Evolutionary conservation across 2,113 vertebrate genomes (phyloP).

Genomic region (Xiphophorus hellerii): DNA sequence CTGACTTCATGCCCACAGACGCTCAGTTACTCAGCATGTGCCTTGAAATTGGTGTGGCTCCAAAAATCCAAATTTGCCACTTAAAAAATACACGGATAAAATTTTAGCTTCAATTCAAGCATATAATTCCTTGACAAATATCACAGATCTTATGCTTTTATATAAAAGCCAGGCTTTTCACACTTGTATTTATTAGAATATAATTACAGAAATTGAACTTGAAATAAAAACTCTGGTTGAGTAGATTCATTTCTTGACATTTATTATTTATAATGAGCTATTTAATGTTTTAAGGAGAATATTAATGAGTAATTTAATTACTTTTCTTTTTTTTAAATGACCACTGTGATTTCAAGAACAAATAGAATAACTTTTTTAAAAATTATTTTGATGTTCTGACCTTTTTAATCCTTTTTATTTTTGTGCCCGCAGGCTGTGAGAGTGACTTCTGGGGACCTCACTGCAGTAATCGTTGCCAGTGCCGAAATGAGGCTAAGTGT

Average conservation of each 20-base stretch:
- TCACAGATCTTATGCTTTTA: neutral
- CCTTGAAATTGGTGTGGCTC: neutral
- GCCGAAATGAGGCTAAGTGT: slow-evolving; percentile 94
- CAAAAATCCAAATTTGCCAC: neutral
- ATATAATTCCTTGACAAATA: neutral
- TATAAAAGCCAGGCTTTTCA: neutral
- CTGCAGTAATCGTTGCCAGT: slow-evolving; percentile 98
- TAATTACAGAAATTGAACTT: neutral
- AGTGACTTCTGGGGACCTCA: slow-evolving; percentile 97
- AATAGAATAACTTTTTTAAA: slow-evolving; percentile 1
- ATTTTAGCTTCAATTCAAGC: neutral
- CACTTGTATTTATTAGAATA: neutral
- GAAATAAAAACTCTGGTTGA: slow-evolving; percentile 8
- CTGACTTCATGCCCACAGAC: neutral
- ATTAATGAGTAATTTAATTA: slow-evolving; percentile 14
- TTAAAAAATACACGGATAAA: neutral
- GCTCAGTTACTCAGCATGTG: neutral
- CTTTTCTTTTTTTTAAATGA: slow-evolving; percentile 13
- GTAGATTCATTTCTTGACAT: slow-evolving; percentile 4
- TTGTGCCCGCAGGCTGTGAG: slow-evolving; percentile 88
- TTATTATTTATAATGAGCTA: slow-evolving; percentile 10
- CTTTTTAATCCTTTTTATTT: slow-evolving; percentile 32
- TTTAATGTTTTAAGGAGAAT: slow-evolving; percentile 13
- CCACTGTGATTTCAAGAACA: slow-evolving; percentile 9
- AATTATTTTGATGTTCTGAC: slow-evolving; percentile 9